Evolutionary conservation across 35 echinoderm and acorn worm genomes (phyloP).

Genomic region (Apostichopus japonicus): DNA sequence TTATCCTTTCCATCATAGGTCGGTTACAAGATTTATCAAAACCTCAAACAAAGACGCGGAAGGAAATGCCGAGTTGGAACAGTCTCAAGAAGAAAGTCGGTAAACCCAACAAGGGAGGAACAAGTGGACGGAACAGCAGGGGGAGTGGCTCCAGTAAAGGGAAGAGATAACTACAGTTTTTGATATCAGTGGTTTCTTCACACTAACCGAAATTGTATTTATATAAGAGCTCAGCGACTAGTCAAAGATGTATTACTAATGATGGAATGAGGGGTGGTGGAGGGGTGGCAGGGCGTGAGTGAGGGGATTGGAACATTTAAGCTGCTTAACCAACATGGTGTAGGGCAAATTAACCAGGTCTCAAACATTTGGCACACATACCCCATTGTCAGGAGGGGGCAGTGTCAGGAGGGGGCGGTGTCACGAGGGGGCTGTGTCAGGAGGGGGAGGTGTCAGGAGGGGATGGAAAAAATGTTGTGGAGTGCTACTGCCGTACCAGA

Average conservation of each 20-base stretch:
- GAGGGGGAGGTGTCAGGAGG: no score
- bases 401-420: no score
- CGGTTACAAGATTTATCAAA: conserved; percentile 47
- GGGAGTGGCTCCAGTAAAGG: conserved; percentile 56
- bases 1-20: conserved; percentile 3
- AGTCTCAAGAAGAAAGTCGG: conserved; percentile 46
- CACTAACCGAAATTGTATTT: no score
- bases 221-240: no score
- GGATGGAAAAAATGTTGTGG: no score
- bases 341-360: no score
- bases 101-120: neutral
- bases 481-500: no score
- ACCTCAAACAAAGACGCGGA: conserved; percentile 17
- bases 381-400: no score
- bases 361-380: no score
- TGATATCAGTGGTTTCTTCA: neutral
- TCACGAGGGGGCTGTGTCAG: no score
- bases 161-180: conserved; percentile 13
- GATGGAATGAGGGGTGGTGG: neutral
- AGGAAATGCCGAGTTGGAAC: conserved; percentile 24
- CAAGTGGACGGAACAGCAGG: conserved; percentile 53
- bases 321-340: no score
- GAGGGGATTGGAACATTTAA: neutral
- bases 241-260: no score
- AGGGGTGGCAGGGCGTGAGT: neutral